A percentile compares a stretch with the other conserved stretches of the same genome.
These are phyloP conservation scores for Benitochromis conjunctus DNA, from an alignment of 2,113 vertebrate species.

Conservation along the genomic window DNA sequence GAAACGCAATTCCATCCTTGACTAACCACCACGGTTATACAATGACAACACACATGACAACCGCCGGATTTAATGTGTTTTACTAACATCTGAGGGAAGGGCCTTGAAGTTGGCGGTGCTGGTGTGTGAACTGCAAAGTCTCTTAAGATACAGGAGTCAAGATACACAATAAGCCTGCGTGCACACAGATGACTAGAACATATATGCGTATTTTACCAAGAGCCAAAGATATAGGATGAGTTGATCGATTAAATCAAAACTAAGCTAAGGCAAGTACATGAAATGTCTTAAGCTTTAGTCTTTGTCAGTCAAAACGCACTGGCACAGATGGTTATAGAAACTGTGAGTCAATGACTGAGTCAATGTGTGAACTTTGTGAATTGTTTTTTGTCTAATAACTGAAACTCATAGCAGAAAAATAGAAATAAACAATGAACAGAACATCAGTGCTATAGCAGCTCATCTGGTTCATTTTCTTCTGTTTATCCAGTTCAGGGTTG, in stretches of 20 bases:
- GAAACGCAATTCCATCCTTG: not conserved
- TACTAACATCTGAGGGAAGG: not conserved
- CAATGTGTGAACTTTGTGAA: not conserved
- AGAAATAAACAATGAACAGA: not conserved
- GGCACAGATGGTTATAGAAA: not conserved
- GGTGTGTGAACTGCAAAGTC: not conserved
- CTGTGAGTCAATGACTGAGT: not conserved
- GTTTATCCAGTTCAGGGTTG: not conserved
- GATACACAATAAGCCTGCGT: not conserved
- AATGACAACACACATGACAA: not conserved
- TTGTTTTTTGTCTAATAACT: not conserved
- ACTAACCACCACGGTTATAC: not conserved
- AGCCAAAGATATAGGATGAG: not conserved
- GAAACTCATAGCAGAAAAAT: not conserved
- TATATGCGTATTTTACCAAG: not conserved
- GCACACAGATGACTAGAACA: not conserved
- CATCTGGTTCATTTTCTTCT: not conserved
- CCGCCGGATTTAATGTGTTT: not conserved
- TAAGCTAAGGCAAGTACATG: not conserved
- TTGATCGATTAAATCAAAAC: not conserved
- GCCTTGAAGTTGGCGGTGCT: not conserved
- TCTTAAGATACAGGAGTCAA: not conserved
- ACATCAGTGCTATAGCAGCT: not conserved
- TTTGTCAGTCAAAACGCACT: accelerated
- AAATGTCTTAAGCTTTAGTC: not conserved